Conservation (phyloP, 2,113 vertebrate species). For the Crypturellus undulatus region DNA sequence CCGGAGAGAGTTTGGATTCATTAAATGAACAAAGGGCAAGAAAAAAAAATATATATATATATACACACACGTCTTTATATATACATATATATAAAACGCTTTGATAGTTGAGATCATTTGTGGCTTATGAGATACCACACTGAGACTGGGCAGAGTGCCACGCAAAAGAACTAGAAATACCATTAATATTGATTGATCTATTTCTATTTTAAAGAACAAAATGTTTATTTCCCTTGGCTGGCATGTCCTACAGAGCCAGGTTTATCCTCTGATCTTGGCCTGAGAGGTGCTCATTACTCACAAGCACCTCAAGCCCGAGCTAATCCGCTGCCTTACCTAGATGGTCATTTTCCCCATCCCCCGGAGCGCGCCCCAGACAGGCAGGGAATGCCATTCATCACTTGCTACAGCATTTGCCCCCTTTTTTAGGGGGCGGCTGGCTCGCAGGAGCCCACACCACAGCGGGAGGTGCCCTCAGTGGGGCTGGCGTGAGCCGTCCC, state of each 20-base stretch:
- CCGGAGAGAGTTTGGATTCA: neutral
- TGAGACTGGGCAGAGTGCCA: neutral
- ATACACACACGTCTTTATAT: neutral
- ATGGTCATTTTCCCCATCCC: rapidly evolving
- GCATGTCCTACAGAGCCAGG: neutral
- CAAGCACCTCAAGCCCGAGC: neutral
- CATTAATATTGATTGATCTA: slow-evolving; percentile 9
- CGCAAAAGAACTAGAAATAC: neutral
- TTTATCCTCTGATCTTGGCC: neutral
- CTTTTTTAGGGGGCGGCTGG: neutral
- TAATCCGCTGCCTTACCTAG: neutral
- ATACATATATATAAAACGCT: neutral
- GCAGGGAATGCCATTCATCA: neutral
- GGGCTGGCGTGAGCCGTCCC: rapidly evolving
- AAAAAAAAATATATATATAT: neutral
- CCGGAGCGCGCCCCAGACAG: neutral
- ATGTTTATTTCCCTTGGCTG: slow-evolving; percentile 18
- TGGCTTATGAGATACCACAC: neutral
- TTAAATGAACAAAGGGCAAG: neutral
- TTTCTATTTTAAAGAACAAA: slow-evolving; percentile 40
- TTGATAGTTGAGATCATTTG: neutral
- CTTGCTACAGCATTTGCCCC: neutral
- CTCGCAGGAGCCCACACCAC: rapidly evolving
- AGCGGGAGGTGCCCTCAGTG: rapidly evolving
- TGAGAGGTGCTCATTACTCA: neutral